Evolutionary conservation across 2,113 vertebrate genomes (phyloP).

Genomic region (Leptocoma aspasia): DNA sequence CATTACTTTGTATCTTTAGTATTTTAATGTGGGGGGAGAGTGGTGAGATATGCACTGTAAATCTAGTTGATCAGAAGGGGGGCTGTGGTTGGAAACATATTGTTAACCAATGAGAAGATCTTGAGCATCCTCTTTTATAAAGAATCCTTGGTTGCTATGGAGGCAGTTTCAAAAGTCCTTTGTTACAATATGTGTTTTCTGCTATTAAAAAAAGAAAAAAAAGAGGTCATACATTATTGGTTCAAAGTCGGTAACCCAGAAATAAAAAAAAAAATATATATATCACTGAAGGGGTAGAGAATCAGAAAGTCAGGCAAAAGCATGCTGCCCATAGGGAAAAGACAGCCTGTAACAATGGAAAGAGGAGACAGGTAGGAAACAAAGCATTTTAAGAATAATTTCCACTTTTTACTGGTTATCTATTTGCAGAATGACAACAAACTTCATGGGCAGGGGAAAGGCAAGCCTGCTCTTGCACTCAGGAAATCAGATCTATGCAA

Average conservation of each 20-base stretch:
- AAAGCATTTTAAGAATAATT: background rate
- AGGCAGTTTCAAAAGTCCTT: constrained; percentile 40
- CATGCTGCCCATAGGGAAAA: background rate
- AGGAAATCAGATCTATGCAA: background rate
- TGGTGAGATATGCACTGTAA: background rate
- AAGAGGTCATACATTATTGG: background rate
- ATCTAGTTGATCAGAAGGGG: background rate
- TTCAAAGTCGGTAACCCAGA: background rate
- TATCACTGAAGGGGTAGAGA: background rate
- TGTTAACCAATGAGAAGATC: background rate
- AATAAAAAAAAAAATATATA: background rate
- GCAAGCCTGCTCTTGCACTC: background rate
- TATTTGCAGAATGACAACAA: background rate
- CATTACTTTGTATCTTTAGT: background rate
- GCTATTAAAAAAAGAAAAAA: background rate
- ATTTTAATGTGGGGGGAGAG: background rate
- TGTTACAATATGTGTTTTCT: constrained; percentile 40
- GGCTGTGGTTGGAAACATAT: background rate
- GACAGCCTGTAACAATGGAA: background rate
- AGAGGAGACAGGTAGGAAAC: background rate
- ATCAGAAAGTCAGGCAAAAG: background rate
- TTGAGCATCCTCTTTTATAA: constrained; percentile 27
- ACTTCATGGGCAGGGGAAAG: background rate
- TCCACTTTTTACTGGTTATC: background rate
- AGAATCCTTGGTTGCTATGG: constrained; percentile 53